A percentile compares a stretch with the other conserved stretches of the same genome.
Evolutionary conservation across 2,888 invertebrate species (phyloP).

Genomic region (Trachelus troglodyta): DNA sequence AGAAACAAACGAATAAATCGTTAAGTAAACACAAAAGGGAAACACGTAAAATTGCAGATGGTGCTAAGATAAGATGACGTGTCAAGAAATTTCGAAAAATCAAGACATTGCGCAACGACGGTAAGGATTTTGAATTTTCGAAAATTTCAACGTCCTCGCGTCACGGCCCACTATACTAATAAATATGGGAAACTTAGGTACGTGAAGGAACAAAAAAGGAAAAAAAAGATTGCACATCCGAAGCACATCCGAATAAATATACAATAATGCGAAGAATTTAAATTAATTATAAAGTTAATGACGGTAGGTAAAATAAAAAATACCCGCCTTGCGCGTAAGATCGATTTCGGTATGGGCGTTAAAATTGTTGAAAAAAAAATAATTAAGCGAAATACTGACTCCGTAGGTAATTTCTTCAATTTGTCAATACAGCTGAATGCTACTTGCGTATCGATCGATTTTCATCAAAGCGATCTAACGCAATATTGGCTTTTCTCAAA

Average conservation of each 20-base stretch:
- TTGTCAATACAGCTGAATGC: no score
- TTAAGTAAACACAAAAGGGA: conserved; percentile 21
- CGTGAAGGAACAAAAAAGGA: not conserved
- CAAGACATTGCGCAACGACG: not conserved
- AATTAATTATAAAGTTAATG: conserved; percentile 26
- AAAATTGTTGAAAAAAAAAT: conserved; percentile 10
- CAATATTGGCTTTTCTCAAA: not conserved
- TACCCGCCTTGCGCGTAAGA: conserved; percentile 30
- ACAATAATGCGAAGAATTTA: conserved; percentile 47
- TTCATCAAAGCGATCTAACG: not conserved
- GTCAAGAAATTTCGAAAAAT: not conserved
- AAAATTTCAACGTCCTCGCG: not conserved
- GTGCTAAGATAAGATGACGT: not conserved
- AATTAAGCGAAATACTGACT: conserved; percentile 3
- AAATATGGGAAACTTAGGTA: not conserved
- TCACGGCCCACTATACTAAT: not conserved
- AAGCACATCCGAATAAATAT: conserved; percentile 25
- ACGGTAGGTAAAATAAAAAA: conserved; percentile 34
- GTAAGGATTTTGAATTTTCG: not conserved
- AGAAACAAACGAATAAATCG: conserved; percentile 18
- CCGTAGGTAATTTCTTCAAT: not conserved
- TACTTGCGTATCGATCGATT: not conserved
- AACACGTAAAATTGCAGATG: conserved; percentile 9
- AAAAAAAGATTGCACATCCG: conserved; percentile 26
- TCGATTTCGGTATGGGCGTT: not conserved